Evolutionary conservation across 35 echinoderm and acorn worm genomes (phyloP), one percentile per base, ranked within the genome.

Genomic region (Apostichopus japonicus): DNA sequence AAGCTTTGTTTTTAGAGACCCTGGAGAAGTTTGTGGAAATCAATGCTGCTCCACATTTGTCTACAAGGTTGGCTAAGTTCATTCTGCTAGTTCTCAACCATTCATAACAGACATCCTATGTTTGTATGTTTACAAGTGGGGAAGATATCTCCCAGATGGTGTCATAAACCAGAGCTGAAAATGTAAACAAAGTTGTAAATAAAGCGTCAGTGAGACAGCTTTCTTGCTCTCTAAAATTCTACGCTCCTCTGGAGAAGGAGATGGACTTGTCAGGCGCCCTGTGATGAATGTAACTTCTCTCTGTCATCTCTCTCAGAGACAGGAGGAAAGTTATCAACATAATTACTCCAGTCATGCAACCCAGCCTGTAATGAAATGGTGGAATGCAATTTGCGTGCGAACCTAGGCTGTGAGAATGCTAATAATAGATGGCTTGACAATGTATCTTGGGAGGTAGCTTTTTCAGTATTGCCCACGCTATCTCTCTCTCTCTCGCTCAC

Each of bases 181-280:
- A 84, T 84, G 54, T 84, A 84, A 84, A 84, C 81, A 84, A 24
- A 84, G 56, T 58, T 84, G 81, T 84, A 84, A 84, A 84, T 84
- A 84, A 84, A 84, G 17, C 15, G 53, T n/a, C 53, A 84, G 54
- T 17, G 54, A 84, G 81, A 84, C n/a, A 21, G 53, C 81, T 58
- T 5, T 57, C 81, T 84, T 83, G 17, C 80, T 84, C 33, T 44
- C 33, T 44, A 44, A 44, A 44, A 44, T 54, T 58, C 16, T 58
- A 24, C 81, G 21, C 6, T 51, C 15, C 55, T 7, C 27, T 56
- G 10, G n/a, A 21, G 56, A 58, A 55, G 81, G 54, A 57, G 17
- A 10, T 80, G 77, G 6, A 7, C 71, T n/a, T 75, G 71, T 75
- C 71, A 75, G 71, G 71, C 17, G 16, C 71, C 71, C 21, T 55